Percentiles rank a stretch among this genome's conserved stretches.
Evolutionary conservation across 1,140 invertebrate genomes (phyloP).

Genomic region (Pogonomyrmex californicus): DNA sequence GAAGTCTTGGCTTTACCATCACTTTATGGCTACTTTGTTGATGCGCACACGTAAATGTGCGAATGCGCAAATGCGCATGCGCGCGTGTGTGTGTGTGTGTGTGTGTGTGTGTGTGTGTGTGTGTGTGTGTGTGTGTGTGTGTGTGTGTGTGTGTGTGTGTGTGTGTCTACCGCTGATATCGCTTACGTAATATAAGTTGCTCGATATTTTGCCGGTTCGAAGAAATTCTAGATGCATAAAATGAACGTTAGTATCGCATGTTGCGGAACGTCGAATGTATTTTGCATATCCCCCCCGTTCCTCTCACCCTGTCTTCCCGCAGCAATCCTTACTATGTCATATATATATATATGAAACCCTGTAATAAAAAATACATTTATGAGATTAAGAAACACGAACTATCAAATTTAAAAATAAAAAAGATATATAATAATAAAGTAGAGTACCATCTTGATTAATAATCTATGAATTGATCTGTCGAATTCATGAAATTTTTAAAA

Average conservation of each 20-base stretch:
- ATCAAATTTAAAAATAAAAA: not conserved
- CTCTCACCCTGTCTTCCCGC: conserved; percentile 21
- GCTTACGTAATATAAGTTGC: conserved; percentile 73
- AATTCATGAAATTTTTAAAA: not conserved
- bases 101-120: not conserved
- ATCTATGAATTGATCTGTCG: not conserved
- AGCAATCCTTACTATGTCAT: conserved; percentile 54
- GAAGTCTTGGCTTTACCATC: conserved; percentile 7
- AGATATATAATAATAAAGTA: not conserved
- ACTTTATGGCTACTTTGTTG: conserved; percentile 34
- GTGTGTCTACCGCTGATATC: conserved; percentile 54
- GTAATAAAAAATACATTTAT: conserved; percentile 76
- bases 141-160: conserved; percentile 14
- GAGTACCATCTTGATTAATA: not conserved
- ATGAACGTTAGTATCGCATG: conserved; percentile 82
- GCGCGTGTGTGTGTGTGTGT: not conserved
- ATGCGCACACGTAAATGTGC: no score
- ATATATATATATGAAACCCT: conserved; percentile 61
- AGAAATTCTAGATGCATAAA: conserved; percentile 83
- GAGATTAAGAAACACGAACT: conserved; percentile 24
- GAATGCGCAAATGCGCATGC: not conserved
- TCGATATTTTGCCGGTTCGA: conserved; percentile 82
- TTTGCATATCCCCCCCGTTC: conserved; percentile 80
- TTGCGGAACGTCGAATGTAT: conserved; percentile 76
- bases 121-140: no score